phyloP scores from a whole-genome alignment of 2,888 invertebrate species.

The Meghimatium bilineatum region DNA sequence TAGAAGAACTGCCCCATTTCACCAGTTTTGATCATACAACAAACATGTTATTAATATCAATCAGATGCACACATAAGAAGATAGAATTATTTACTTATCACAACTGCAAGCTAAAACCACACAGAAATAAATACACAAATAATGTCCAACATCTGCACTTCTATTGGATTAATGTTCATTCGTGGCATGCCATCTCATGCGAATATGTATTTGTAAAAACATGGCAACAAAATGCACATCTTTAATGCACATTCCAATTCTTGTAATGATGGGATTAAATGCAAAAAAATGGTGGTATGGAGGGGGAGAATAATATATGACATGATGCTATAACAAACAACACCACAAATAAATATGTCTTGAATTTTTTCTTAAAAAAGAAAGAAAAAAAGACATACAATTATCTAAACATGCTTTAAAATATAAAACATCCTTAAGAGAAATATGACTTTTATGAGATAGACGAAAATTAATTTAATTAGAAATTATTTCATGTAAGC shows the following conservation, averaged over 20 bases:
- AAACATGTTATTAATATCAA: background rate
- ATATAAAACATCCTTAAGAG: background rate
- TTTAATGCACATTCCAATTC: constrained; percentile 39
- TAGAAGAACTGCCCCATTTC: too few relatives aligned
- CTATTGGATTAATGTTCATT: background rate
- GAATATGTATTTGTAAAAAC: background rate
- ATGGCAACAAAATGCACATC: constrained; percentile 37
- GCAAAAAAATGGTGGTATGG: background rate
- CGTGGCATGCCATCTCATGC: constrained; percentile 26
- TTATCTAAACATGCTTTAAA: constrained; percentile 28
- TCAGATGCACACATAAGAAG: background rate
- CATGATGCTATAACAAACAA: constrained; percentile 37
- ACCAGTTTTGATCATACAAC: background rate
- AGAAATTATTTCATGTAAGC: background rate
- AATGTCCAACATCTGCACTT: background rate
- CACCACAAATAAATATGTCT: background rate
- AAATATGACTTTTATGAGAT: background rate
- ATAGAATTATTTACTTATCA: background rate
- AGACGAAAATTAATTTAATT: background rate
- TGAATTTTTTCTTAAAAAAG: too few relatives aligned
- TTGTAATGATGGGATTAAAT: background rate
- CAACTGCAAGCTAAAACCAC: background rate
- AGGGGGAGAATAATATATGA: background rate
- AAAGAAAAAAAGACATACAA: background rate
- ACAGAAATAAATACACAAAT: background rate